These are phyloP conservation scores for Esox niger DNA, from an alignment of 2,113 vertebrate species.

Conservation along the genomic window DNA sequence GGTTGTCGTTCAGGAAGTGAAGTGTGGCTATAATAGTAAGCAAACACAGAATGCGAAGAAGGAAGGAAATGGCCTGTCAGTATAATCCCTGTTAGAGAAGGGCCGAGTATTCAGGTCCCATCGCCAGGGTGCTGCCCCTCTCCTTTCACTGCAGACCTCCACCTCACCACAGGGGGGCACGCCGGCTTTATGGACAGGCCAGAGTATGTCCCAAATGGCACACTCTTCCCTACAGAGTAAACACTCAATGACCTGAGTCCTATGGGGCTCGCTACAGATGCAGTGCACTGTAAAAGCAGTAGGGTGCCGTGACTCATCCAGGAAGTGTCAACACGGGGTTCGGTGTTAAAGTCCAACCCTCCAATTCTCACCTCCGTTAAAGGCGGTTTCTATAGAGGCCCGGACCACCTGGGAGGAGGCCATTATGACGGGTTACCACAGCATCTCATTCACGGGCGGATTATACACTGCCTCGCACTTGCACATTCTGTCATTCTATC, in stretches of 20 bases:
- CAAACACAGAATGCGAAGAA: slow-evolving; percentile 62
- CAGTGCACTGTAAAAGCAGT: neutral
- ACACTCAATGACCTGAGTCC: no score
- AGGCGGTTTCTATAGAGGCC: slow-evolving; percentile 51
- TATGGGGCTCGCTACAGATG: no score
- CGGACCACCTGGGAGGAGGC: slow-evolving; percentile 50
- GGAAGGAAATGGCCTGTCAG: slow-evolving; percentile 55
- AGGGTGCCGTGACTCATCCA: slow-evolving; percentile 53
- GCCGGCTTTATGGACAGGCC: no score
- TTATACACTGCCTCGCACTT: no score
- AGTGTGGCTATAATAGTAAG: slow-evolving; percentile 57
- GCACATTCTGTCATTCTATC: neutral
- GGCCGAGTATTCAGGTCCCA: slow-evolving; percentile 44
- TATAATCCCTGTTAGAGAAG: neutral
- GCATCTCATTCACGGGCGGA: neutral
- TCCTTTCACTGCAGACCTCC: no score
- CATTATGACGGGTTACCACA: neutral
- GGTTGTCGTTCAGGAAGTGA: slow-evolving; percentile 1
- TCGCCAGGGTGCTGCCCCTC: slow-evolving; percentile 39
- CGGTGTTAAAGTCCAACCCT: slow-evolving; percentile 76
- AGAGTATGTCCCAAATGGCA: slow-evolving; percentile 42
- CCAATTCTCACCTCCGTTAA: slow-evolving; percentile 79
- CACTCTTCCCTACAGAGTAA: no score
- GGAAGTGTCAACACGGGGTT: slow-evolving; percentile 78
- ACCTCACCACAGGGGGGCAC: no score